Conservation (phyloP, 2,888 invertebrate species). For the Furcula furcula region DNA sequence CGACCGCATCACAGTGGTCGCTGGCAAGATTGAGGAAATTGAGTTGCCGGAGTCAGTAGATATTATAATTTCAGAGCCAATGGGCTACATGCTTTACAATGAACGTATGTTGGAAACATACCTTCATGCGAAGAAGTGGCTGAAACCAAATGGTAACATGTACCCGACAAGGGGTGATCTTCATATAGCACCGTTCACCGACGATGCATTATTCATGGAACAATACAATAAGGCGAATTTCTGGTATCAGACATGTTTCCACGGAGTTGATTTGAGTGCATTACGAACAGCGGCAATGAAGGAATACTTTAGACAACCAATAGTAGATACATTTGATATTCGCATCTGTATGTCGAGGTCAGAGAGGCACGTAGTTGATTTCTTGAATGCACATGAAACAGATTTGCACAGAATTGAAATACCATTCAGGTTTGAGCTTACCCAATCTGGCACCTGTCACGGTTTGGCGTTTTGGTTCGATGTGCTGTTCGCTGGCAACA, state of each 20-base stretch:
- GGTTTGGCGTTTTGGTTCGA: slow-evolving; percentile 99
- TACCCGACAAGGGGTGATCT: slow-evolving; percentile 98
- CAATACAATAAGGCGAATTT: slow-evolving; percentile 99
- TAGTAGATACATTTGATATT: slow-evolving; percentile 99
- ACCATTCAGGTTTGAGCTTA: slow-evolving; percentile 94
- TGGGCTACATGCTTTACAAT: slow-evolving; percentile 99
- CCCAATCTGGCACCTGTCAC: slow-evolving; percentile 97
- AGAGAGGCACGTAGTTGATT: slow-evolving; percentile 96
- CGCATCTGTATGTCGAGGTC: slow-evolving; percentile 98
- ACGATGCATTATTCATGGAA: slow-evolving; percentile 98
- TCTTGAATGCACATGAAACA: slow-evolving; percentile 94
- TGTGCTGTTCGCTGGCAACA: slow-evolving; percentile 95
- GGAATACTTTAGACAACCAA: slow-evolving; percentile 98
- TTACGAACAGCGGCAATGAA: slow-evolving; percentile 96
- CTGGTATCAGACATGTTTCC: slow-evolving; percentile 99
- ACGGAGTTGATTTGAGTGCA: slow-evolving; percentile 97
- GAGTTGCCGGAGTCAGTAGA: slow-evolving; percentile 97
- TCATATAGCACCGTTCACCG: slow-evolving; percentile 98
- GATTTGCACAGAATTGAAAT: slow-evolving; percentile 98
- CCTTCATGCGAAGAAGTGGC: slow-evolving; percentile 99
- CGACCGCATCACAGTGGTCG: slow-evolving; percentile 94
- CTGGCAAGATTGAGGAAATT: slow-evolving; percentile 99
- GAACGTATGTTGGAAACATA: slow-evolving; percentile 99
- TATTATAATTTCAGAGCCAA: slow-evolving; percentile 98
- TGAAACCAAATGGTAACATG: slow-evolving; percentile 96